Evolutionary conservation across 2,113 vertebrate species (phyloP).

Genomic region (Rhadina sibilatrix): DNA sequence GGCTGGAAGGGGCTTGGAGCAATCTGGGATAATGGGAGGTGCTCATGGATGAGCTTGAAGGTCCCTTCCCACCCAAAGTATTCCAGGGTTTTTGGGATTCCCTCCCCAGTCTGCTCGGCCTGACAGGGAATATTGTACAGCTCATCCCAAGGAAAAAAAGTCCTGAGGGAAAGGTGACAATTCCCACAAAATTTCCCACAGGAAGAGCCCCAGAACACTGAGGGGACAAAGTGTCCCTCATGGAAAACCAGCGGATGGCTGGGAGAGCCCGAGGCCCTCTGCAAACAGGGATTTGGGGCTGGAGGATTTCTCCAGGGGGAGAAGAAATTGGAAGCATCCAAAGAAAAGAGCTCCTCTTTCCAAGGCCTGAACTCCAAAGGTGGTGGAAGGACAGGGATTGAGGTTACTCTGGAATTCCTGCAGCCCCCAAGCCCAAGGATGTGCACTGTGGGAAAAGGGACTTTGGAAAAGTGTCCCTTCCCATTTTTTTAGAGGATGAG

Average conservation of each 20-base stretch:
- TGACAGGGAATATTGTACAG: background rate
- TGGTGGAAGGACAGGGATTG: background rate
- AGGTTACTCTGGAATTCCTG: background rate
- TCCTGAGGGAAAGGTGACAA: no score
- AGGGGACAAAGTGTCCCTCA: background rate
- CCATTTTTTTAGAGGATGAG: background rate
- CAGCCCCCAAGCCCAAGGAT: background rate
- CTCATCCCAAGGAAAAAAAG: background rate
- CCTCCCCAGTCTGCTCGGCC: accelerated
- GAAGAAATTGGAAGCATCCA: background rate
- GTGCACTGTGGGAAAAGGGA: background rate
- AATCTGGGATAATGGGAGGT: background rate
- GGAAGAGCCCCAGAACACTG: background rate
- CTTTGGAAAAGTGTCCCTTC: background rate
- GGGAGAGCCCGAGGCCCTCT: background rate
- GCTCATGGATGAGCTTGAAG: background rate
- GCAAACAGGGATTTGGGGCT: background rate
- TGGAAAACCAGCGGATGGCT: background rate
- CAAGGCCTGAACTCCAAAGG: background rate
- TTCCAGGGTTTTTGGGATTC: background rate
- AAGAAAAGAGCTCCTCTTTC: background rate
- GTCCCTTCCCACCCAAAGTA: background rate
- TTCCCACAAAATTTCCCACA: background rate
- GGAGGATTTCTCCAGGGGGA: background rate
- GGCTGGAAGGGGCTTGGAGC: background rate